Evolutionary conservation across 2,888 invertebrate species (phyloP), one percentile per base, ranked within the genome.

Genomic region (Labia minor): DNA sequence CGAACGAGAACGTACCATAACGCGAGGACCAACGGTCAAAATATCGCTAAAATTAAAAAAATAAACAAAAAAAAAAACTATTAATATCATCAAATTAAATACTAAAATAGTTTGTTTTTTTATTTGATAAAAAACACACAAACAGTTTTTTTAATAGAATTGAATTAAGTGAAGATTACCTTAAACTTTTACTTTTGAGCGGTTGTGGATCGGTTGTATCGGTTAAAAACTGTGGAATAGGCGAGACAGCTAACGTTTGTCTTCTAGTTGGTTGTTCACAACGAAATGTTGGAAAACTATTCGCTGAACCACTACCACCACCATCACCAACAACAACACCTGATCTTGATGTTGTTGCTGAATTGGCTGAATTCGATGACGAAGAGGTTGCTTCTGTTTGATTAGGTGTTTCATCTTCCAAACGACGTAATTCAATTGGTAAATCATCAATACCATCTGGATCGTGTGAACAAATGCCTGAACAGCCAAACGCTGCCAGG

Each of bases 361-460:
- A 62, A 80, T 76, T 64, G 16, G 65, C 67, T 3, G 64, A 64
- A 19, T 37, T 64, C 18, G 67, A 64, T 82, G 69, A 82, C 81
- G 70, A 21, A 49, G 63, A 37, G 19, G 66, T 62, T 1, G 64
- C 62, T 19, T 69, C 49, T 14, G 49, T 16, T 49, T 49, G 49
- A 16, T 49, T 49, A 2, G 49, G 49, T 14, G 49, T 49, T 62
- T 72, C 75, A 71, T 86, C 86, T 74, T 90, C 90, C 68, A 94
- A 81, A 49, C 92, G 84, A 26, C 93, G 83, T 67, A 95, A 78
- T 78, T 95, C 95, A 67, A 95, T 95, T 1, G 92, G 94, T 70
- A 94, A 81, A 75, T 94, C 92, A 73, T 88, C 89, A 20, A 82
- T 78, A 74, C 83, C 81, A 68, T 83, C 85, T 72, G 82, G 82